A percentile compares a stretch with the other conserved stretches of the same genome.
Conservation (phyloP, 2,113 vertebrate genomes). For the Sceloporus undulatus region DNA sequence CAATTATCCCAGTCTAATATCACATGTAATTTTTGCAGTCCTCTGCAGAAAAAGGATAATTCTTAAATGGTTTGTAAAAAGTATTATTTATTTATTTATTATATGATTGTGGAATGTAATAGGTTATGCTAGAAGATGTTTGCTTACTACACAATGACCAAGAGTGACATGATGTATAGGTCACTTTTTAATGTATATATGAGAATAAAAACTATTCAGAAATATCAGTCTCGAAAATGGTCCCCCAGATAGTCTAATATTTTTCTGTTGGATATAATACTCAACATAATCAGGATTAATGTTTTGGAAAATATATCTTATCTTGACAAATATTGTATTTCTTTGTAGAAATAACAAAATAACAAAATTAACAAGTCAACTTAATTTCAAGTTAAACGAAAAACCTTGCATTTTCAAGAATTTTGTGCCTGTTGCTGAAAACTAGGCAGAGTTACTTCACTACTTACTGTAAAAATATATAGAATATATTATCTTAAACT, state of each 20-base stretch:
- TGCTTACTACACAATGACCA: neutral
- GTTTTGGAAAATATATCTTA: neutral
- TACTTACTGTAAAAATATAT: constrained; percentile 41
- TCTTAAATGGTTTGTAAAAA: neutral
- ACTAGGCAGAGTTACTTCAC: constrained; percentile 25
- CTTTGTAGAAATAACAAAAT: neutral
- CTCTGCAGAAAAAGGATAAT: neutral
- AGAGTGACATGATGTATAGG: neutral
- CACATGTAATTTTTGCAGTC: too few relatives aligned
- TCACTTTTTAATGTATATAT: neutral
- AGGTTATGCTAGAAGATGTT: neutral
- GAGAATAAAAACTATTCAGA: neutral
- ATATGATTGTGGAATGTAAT: neutral
- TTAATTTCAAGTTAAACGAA: neutral
- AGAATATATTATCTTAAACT: constrained; percentile 48
- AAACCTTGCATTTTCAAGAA: neutral
- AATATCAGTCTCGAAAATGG: neutral
- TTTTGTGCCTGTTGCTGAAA: too few relatives aligned
- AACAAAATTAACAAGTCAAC: neutral
- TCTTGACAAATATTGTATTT: too few relatives aligned
- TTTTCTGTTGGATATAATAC: neutral
- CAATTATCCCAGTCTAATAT: too few relatives aligned
- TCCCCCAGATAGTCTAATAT: neutral
- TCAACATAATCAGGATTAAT: neutral
- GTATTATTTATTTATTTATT: neutral